These are phyloP conservation scores for Megaptera novaeangliae DNA, from an alignment of 2,113 vertebrate genomes.

Conservation along the genomic window DNA sequence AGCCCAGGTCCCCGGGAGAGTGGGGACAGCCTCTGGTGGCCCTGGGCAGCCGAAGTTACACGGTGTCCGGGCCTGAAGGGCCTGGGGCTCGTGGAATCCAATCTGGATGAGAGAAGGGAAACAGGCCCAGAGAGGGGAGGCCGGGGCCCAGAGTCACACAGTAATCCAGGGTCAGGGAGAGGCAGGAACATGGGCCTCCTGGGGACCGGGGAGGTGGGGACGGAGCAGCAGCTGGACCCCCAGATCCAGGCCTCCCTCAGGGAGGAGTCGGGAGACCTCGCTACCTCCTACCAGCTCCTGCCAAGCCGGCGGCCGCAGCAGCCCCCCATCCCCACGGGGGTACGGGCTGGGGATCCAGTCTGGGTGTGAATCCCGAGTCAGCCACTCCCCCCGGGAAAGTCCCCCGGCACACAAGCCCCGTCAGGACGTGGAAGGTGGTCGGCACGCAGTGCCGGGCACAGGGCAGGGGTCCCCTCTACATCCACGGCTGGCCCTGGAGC, in stretches of 20 bases:
- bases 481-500: accelerated
- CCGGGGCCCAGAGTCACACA: accelerated
- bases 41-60: accelerated
- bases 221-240: not conserved
- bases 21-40: not conserved
- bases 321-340: not conserved
- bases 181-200: no score
- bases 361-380: not conserved
- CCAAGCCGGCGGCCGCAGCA: not conserved
- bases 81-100: accelerated
- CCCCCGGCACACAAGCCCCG: not conserved
- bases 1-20: accelerated
- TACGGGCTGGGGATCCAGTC: not conserved
- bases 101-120: not conserved
- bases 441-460: accelerated
- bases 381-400: not conserved
- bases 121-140: not conserved
- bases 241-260: not conserved
- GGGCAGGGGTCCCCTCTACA: not conserved
- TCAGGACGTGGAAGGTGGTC: accelerated
- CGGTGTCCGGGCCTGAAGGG: accelerated
- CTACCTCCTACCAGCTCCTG: accelerated
- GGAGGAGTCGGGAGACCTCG: not conserved
- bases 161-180: accelerated
- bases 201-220: not conserved